Percentiles rank a stretch among this genome's conserved stretches.
Conservation (phyloP, 2,113 vertebrate genomes). For the Aspidoscelis tigris region DNA sequence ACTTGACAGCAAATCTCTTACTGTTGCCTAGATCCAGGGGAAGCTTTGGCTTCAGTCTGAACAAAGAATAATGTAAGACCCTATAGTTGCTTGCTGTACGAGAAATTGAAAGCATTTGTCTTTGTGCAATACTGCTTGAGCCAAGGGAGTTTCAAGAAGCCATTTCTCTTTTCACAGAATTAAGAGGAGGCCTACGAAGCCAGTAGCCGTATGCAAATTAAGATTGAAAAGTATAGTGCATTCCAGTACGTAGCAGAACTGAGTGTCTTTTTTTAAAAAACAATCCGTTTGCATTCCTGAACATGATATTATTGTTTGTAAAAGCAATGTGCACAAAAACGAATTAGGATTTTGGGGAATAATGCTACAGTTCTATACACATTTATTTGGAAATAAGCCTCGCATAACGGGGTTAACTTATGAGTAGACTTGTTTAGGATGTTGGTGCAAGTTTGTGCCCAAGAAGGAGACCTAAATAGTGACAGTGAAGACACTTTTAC, state of each 20-base stretch:
- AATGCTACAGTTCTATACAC: neutral
- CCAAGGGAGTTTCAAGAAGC: constrained; percentile 22
- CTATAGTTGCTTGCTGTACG: constrained; percentile 28
- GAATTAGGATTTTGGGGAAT: neutral
- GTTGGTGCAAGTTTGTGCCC: neutral
- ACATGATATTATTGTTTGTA: neutral
- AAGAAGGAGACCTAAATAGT: neutral
- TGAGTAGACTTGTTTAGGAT: neutral
- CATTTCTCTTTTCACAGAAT: constrained; percentile 5
- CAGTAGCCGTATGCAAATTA: neutral
- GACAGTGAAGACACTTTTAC: too few relatives aligned
- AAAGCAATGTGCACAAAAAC: neutral
- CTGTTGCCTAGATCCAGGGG: constrained; percentile 36
- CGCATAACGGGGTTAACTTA: neutral
- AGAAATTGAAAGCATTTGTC: constrained; percentile 26
- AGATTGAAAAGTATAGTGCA: neutral
- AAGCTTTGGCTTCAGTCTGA: neutral
- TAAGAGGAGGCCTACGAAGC: neutral
- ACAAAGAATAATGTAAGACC: constrained; percentile 14
- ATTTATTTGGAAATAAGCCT: neutral
- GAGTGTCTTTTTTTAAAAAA: neutral
- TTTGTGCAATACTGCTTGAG: neutral
- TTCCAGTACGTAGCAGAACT: neutral
- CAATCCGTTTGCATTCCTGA: neutral
- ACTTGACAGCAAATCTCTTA: constrained; percentile 51